These are phyloP conservation scores for Margaritifera margaritifera DNA, from an alignment of 2,888 invertebrate species.

Conservation along the genomic window DNA sequence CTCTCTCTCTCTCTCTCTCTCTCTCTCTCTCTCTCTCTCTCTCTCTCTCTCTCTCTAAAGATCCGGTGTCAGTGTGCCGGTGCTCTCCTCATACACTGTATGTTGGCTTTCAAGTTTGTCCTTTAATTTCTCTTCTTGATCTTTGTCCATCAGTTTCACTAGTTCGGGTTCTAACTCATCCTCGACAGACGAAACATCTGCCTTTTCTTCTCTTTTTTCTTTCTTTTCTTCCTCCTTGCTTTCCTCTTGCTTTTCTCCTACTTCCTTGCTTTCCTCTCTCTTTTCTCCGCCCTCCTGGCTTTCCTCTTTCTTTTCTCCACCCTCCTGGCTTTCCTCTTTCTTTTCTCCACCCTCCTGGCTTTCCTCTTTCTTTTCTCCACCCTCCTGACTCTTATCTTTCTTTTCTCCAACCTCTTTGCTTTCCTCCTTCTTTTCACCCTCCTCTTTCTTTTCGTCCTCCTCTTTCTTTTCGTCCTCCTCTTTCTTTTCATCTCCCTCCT, in stretches of 20 bases:
- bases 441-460: not conserved
- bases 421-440: not conserved
- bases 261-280: not conserved
- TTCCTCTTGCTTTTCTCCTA: not conserved
- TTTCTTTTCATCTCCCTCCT: conserved; percentile 30
- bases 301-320: not conserved
- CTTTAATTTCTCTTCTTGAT: conserved; percentile 20
- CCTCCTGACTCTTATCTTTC: not conserved
- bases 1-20: too few relatives aligned
- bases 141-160: conserved; percentile 2
- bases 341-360: not conserved
- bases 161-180: not conserved
- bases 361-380: not conserved
- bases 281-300: not conserved
- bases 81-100: conserved; percentile 31
- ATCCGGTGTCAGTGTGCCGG: conserved; percentile 36
- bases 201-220: conserved; percentile 26
- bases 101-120: conserved; percentile 13
- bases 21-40: too few relatives aligned
- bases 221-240: conserved; percentile 12
- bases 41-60: too few relatives aligned
- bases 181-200: conserved; percentile 15
- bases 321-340: not conserved
- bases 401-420: not conserved
- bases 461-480: conserved; percentile 7